Percentiles rank a stretch among this genome's conserved stretches.
phyloP scores from a whole-genome alignment of 2,888 invertebrate species.

The Orthonevra nobilis region DNA sequence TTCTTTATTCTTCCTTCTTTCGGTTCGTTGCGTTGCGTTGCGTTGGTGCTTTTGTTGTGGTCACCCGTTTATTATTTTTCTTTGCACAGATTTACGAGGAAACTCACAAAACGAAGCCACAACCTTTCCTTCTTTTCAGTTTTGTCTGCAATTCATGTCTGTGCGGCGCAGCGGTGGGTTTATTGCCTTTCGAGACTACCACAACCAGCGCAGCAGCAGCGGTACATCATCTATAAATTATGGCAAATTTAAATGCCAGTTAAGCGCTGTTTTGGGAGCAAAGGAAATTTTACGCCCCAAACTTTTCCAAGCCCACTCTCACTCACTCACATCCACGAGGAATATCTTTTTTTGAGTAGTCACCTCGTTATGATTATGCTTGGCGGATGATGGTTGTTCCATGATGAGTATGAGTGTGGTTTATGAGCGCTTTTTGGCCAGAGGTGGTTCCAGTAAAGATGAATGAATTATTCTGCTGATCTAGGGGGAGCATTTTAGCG shows the following conservation, averaged over 20 bases:
- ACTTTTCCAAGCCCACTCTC: constrained; percentile 18
- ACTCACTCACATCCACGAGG: background rate
- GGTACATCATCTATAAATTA: constrained; percentile 69
- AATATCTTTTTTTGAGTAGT: constrained; percentile 40
- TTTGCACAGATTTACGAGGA: constrained; percentile 21
- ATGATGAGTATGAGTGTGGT: background rate
- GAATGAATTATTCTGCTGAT: constrained; percentile 63
- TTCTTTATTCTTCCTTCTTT: background rate
- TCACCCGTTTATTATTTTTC: constrained; percentile 16
- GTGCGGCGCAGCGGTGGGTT: constrained; percentile 39
- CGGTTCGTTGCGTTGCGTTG: background rate
- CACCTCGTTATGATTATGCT: constrained; percentile 65
- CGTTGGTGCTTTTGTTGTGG: constrained; percentile 37
- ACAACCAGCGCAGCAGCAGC: no score
- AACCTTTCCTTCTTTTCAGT: constrained; percentile 6
- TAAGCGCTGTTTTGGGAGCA: constrained; percentile 65
- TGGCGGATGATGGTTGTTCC: no score
- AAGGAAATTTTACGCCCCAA: constrained; percentile 43
- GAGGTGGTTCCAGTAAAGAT: constrained; percentile 21
- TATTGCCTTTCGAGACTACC: constrained; percentile 59
- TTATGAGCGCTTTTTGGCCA: constrained; percentile 31
- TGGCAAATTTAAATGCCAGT: constrained; percentile 68
- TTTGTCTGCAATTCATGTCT: constrained; percentile 33
- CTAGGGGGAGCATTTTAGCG: constrained; percentile 59
- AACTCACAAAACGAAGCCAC: constrained; percentile 25